Percentiles rank a stretch among this genome's conserved stretches.
These are phyloP conservation scores for Hemistola chrysoprasaria DNA, from an alignment of 2,888 invertebrate species.

Conservation along the genomic window DNA sequence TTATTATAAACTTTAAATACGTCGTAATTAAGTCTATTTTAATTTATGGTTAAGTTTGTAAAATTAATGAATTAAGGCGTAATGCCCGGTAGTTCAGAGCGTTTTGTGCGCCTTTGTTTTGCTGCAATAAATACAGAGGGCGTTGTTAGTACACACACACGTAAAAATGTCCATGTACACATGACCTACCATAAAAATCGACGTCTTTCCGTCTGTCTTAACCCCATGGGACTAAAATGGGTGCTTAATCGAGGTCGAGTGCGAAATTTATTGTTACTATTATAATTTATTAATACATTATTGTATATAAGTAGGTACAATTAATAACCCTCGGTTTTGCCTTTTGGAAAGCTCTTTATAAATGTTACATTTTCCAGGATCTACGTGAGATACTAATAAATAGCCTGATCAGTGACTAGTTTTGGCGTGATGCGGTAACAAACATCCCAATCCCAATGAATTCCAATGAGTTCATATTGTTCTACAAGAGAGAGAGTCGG, in stretches of 20 bases:
- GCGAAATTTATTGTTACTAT: slow-evolving; percentile 6
- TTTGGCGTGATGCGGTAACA: too few relatives aligned
- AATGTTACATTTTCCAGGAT: too few relatives aligned
- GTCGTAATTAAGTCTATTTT: slow-evolving; percentile 11
- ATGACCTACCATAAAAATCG: slow-evolving; percentile 22
- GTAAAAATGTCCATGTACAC: slow-evolving; percentile 4
- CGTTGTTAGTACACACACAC: slow-evolving; percentile 28
- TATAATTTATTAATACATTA: too few relatives aligned
- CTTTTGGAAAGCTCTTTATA: too few relatives aligned
- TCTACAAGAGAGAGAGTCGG: too few relatives aligned
- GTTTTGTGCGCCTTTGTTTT: slow-evolving; percentile 68
- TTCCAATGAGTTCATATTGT: too few relatives aligned
- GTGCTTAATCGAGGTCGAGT: slow-evolving; percentile 3
- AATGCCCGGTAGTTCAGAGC: slow-evolving; percentile 69
- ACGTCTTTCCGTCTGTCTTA: slow-evolving; percentile 19
- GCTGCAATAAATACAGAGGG: slow-evolving; percentile 44
- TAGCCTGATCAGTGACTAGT: too few relatives aligned
- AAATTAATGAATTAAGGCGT: slow-evolving; percentile 78
- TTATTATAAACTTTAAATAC: slow-evolving; percentile 9
- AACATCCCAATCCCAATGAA: too few relatives aligned
- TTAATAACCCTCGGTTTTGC: too few relatives aligned
- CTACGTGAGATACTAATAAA: too few relatives aligned
- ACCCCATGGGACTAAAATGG: slow-evolving; percentile 8
- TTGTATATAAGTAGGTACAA: too few relatives aligned
- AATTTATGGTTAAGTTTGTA: slow-evolving; percentile 38